phyloP scores from a whole-genome alignment of 2,888 invertebrate genomes.

The Teleiodes luculella region DNA sequence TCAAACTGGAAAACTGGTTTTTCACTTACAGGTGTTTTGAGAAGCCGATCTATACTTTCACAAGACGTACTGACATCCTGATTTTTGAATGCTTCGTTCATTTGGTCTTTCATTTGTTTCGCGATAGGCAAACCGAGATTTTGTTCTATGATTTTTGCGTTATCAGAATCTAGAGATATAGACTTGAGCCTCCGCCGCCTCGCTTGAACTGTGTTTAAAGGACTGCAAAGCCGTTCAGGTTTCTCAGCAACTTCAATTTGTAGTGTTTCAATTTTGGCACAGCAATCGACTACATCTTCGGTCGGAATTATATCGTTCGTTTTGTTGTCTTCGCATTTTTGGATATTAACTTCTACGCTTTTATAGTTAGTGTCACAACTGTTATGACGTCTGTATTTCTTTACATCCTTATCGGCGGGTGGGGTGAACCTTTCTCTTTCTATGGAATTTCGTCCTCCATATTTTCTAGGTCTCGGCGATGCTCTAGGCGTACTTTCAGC shows the following conservation, averaged over 20 bases:
- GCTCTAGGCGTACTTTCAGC: conserved; percentile 41
- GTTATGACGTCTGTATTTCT: conserved; percentile 63
- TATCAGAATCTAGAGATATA: conserved; percentile 77
- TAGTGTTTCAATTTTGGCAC: conserved; percentile 56
- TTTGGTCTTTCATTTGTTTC: conserved; percentile 73
- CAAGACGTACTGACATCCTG: conserved; percentile 65
- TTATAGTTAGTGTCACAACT: conserved; percentile 70
- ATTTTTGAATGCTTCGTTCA: conserved; percentile 69
- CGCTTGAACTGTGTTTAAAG: conserved; percentile 57
- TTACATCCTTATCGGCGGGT: conserved; percentile 62
- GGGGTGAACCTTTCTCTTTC: conserved; percentile 66
- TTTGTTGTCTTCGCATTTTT: conserved; percentile 53
- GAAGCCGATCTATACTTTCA: conserved; percentile 59
- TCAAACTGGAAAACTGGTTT: conserved; percentile 67
- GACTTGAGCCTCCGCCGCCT: conserved; percentile 75
- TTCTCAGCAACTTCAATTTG: conserved; percentile 51
- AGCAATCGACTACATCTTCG: conserved; percentile 64
- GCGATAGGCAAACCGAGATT: conserved; percentile 76
- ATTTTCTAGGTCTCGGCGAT: conserved; percentile 56
- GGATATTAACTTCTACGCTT: conserved; percentile 55
- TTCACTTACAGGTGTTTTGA: conserved; percentile 52
- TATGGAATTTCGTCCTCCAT: conserved; percentile 66
- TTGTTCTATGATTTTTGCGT: conserved; percentile 78
- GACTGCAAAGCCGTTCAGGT: conserved; percentile 45
- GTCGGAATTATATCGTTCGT: conserved; percentile 30